Conservation (phyloP, 1,140 invertebrate species). For the Theocolax elegans region DNA sequence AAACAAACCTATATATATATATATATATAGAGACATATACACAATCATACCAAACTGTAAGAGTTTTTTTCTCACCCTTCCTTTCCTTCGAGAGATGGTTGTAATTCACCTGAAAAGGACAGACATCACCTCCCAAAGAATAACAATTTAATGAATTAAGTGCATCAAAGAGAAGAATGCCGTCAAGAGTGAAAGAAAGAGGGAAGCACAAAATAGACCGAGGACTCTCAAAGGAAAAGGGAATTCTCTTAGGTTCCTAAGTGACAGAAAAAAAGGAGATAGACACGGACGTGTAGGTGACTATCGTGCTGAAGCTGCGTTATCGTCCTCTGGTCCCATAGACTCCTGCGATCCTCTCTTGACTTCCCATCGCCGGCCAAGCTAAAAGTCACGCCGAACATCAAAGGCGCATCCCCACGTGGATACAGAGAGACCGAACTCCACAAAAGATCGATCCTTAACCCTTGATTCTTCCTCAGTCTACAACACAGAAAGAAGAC, state of each 20-base stretch:
- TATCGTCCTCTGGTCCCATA: neutral
- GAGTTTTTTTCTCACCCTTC: neutral
- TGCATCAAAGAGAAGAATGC: slow-evolving; percentile 52
- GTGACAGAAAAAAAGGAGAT: slow-evolving; percentile 42
- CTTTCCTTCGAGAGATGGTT: neutral
- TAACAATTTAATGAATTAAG: slow-evolving; percentile 62
- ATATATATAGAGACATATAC: too few relatives aligned
- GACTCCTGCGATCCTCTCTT: neutral
- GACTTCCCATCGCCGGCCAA: neutral
- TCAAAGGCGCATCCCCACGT: slow-evolving; percentile 48
- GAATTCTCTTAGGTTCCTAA: slow-evolving; percentile 47
- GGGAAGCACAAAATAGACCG: neutral
- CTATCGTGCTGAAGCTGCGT: neutral
- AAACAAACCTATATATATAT: slow-evolving; percentile 14
- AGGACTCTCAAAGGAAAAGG: slow-evolving; percentile 47
- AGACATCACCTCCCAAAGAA: slow-evolving; percentile 48
- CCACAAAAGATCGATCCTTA: slow-evolving; percentile 15
- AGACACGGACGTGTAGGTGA: neutral
- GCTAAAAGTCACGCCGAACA: slow-evolving; percentile 55
- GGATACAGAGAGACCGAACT: neutral
- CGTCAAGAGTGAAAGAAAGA: slow-evolving; percentile 20
- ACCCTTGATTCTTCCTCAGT: neutral
- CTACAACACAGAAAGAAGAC: too few relatives aligned
- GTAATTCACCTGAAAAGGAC: neutral
- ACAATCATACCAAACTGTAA: too few relatives aligned